Base-by-base conservation (phyloP, 1,140 invertebrate species). In the Maniola jurtina region DNA sequence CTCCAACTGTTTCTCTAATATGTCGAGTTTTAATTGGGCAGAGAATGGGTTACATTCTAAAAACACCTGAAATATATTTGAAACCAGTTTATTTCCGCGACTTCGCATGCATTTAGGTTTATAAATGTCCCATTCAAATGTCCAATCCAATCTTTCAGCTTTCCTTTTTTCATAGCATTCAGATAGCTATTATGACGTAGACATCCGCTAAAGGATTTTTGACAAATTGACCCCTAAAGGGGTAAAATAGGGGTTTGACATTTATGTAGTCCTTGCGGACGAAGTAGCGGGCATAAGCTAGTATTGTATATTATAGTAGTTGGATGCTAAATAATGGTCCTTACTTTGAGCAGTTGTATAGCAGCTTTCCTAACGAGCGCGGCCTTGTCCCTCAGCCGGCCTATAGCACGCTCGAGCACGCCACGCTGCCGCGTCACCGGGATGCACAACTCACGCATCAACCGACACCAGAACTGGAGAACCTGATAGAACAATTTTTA, bases 21-120 rank as follows among this genome's bases (percentile, higher is more conserved):
- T 83, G 57, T 92, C 85, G 33, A 93, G 76, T 54, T 94, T 93
- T 6, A 95, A 80, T 86, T 93, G 84, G 0, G 92, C 92, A 14
- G 90, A 88, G 71, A 95, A 97, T 38, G 96, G 96, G 91, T 98
- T 97, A 48, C 93, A 93, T 84, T 96, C 94, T 6, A 97, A 87
- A 71, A 97, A 93, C 15, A 93, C 79, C 91, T 92, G 64, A 7
- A 85, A 80, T 54, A n/a, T n/a, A 1, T 25, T 34, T 34, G 34
- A 48, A 48, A 48, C 0, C 1, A 38, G 10, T 6, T 38, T 38
- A 38, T 9, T 6, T 1, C 10, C 38, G 10, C 38, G 6, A 11
- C 25, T 2, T 25, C 25, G 25, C 25, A 1, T 25, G 25, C 1
- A 25, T 25, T 25, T 25, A 1, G 25, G 1, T 25, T 25, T 25